Evolutionary conservation across 2,113 vertebrate species (phyloP).

Genomic region (Orthonyx spaldingii): DNA sequence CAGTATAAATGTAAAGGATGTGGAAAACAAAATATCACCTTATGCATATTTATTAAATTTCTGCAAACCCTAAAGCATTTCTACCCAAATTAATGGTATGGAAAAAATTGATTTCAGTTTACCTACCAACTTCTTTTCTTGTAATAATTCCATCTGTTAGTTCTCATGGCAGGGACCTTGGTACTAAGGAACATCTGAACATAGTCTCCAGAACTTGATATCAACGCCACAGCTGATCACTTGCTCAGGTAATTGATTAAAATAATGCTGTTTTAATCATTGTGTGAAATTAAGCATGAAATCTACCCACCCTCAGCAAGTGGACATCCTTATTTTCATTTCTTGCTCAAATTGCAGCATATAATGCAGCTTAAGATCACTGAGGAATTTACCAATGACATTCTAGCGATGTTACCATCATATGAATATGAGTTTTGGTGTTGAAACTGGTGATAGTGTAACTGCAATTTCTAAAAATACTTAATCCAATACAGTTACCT

Average conservation of each 20-base stretch:
- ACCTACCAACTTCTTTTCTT: neutral
- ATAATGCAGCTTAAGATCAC: neutral
- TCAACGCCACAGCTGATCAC: neutral
- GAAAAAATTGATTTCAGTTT: neutral
- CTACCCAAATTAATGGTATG: slow-evolving; percentile 21
- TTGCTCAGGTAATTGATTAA: slow-evolving; percentile 5
- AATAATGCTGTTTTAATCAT: neutral
- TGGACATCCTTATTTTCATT: neutral
- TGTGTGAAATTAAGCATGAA: neutral
- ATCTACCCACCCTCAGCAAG: neutral
- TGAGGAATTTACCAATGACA: neutral
- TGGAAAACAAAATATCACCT: slow-evolving; percentile 42
- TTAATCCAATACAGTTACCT: neutral
- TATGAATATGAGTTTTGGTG: neutral
- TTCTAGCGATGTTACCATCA: neutral
- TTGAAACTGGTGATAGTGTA: neutral
- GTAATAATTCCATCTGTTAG: slow-evolving; percentile 29
- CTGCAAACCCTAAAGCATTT: slow-evolving; percentile 55
- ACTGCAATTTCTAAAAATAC: neutral
- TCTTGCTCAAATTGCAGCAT: neutral
- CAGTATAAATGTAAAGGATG: slow-evolving; percentile 63
- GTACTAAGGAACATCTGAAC: neutral
- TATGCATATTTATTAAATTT: slow-evolving; percentile 59
- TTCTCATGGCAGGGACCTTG: neutral
- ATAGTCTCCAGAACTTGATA: neutral